Base-by-base conservation (phyloP, 2,888 invertebrate genomes). In the Macroteleia sp. region DNA sequence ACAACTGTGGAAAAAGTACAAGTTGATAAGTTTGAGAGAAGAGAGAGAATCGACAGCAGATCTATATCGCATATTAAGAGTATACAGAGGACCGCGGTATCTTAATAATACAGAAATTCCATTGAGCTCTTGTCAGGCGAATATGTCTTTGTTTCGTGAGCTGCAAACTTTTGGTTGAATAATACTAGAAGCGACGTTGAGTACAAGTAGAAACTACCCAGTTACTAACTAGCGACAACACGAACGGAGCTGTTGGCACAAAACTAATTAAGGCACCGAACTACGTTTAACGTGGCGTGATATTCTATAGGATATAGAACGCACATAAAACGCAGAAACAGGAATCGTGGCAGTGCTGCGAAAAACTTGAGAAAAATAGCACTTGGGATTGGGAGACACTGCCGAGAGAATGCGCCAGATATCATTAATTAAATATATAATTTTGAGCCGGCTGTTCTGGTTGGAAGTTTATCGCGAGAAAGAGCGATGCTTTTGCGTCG, bases 201-300 rank as follows among this genome's bases (percentile, higher is more conserved):
- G 71, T 71, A 81, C 77, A 80, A 83, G 82, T 79, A 82, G 76
- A 85, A 85, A 83, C 84, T 85, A 85, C 85, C 80, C 80, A 82
- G 82, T 85, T 85, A 84, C 83, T 82, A 86, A 83, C 84, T 84
- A 85, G 82, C 82, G 75, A 82, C 74, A 82, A 81, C 83, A 30
- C 67, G 69, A 76, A 77, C 62, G 80, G 61, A 76, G 80, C 75
- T 80, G 79, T 80, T 81, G 83, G 82, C 83, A 82, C 82, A 85
- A 86, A 85, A 84, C 85, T 88, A 88, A 87, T 88, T 87, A 86
- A 84, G 82, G 83, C 83, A 83, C 77, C 80, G 82, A 85, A 85
- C 81, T 83, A 81, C 80, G 81, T 82, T 83, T 83, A 83, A 79
- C 81, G 81, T 81, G 81, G 82, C 82, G 77, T 77, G 81, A 80